phyloP scores from a whole-genome alignment of 2,888 invertebrate genomes.

The Sminthurinus aureus region DNA sequence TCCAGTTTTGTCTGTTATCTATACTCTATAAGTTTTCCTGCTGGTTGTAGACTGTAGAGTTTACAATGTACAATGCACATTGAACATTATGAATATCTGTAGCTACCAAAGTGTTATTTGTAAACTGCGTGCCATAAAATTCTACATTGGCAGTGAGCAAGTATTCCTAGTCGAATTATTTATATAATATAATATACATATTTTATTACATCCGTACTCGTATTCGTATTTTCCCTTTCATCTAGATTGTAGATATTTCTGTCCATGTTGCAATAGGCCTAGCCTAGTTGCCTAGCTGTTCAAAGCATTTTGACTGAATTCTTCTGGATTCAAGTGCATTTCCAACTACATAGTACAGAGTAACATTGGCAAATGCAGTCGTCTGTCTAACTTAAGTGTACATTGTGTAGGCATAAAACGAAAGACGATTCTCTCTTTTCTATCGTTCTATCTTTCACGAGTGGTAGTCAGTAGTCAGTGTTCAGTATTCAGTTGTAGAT shows the following conservation, averaged over 20 bases:
- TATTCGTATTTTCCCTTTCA: not conserved
- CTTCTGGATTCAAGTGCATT: no score
- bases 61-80: not conserved
- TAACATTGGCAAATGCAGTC: no score
- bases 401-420: no score
- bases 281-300: not conserved
- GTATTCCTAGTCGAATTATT: not conserved
- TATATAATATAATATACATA: not conserved
- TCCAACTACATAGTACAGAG: no score
- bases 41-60: not conserved
- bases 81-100: not conserved
- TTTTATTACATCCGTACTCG: not conserved
- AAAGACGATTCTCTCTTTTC: no score
- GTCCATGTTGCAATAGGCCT: not conserved
- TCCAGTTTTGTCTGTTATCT: not conserved
- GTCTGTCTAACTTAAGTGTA: no score
- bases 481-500: not conserved
- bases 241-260: not conserved
- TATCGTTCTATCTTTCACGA: not conserved
- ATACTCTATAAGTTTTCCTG: not conserved
- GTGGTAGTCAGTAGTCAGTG: not conserved
- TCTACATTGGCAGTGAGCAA: slow-evolving; percentile 34
- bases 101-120: not conserved
- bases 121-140: slow-evolving; percentile 4
- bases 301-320: no score